Conservation (phyloP, 2,888 invertebrate species). For the Cecidostiba fungosa region DNA sequence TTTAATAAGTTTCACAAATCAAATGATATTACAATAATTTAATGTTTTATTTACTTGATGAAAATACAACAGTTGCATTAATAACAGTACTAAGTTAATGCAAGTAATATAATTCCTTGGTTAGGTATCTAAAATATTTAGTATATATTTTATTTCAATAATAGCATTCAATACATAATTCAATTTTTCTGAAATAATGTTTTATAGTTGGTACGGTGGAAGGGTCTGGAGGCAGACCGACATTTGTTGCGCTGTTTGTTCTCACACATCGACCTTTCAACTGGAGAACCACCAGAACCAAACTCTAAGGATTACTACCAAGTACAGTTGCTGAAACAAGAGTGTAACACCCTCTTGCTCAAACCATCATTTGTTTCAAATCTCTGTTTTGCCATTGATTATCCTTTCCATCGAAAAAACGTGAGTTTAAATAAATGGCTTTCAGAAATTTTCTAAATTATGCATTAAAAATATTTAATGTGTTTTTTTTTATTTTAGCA, state of each 20-base stretch:
- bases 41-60: too few relatives aligned
- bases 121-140: too few relatives aligned
- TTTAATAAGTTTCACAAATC: too few relatives aligned
- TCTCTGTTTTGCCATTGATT: conserved; percentile 93
- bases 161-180: not conserved
- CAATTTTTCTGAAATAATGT: conserved; percentile 61
- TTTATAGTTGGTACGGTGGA: conserved; percentile 90
- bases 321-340: conserved; percentile 89
- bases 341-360: conserved; percentile 89
- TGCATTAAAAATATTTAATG: conserved; percentile 52
- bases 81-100: too few relatives aligned
- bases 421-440: conserved; percentile 49
- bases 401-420: conserved; percentile 88
- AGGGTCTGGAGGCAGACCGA: conserved; percentile 98
- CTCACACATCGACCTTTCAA: conserved; percentile 91
- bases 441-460: conserved; percentile 49
- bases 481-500: conserved; percentile 82
- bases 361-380: conserved; percentile 94
- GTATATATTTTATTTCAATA: not conserved
- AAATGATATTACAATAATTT: too few relatives aligned
- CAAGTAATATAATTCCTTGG: too few relatives aligned
- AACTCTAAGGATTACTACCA: conserved; percentile 82
- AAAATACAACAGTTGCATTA: too few relatives aligned
- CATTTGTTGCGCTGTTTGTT: conserved; percentile 97
- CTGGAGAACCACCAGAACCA: conserved; percentile 83